Evolutionary conservation across 2,113 vertebrate species (phyloP), one percentile per base, ranked within the genome.

Genomic region (Sinocyclocheilus rhinocerous): DNA sequence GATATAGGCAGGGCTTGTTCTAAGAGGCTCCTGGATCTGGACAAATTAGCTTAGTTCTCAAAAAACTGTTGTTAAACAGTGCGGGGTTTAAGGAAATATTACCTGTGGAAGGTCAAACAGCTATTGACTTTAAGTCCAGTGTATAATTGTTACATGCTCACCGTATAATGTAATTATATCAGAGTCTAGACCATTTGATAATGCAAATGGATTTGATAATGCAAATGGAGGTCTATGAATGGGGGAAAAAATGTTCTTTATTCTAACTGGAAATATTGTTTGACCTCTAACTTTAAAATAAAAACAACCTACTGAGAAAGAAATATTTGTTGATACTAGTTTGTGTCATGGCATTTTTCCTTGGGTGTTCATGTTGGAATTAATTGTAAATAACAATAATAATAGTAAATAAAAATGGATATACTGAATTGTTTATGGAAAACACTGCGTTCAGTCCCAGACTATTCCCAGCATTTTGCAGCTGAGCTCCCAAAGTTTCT

Each of bases 401-500:
- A 36, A 20, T 10, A 6, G 12, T 76, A 26, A 26, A 24, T 76
- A 20, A 50, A 1, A n/a, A 77, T 77, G 76, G 8, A 16, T 33
- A 12, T 29, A 22, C 26, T 77, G 24, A 77, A 26, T 77, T 55
- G 48, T 55, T 15, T 16, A 55, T 16, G 73, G 12, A 10, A 33
- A 29, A 33, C 45, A 26, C 29, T 52, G 26, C 29, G 18, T 67
- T 88, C 75, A 91, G 6, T 92, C 84, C 91, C 91, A 92, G 20
- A 76, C 78, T 73, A 92, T 90, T 50, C 83, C 87, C 20, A 92
- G 77, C 90, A 91, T 90, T 55, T 88, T 88, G 85, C 90, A 92
- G 84, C 91, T 90, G 61, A 91, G 84, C 16, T 89, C 91, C 90
- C 91, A 92, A 9, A 92, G 84, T 29, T 91, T 90, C 89, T 90